Evolutionary conservation across 2,888 invertebrate genomes (phyloP), one percentile per base, ranked within the genome.

Genomic region (Homarus gammarus): DNA sequence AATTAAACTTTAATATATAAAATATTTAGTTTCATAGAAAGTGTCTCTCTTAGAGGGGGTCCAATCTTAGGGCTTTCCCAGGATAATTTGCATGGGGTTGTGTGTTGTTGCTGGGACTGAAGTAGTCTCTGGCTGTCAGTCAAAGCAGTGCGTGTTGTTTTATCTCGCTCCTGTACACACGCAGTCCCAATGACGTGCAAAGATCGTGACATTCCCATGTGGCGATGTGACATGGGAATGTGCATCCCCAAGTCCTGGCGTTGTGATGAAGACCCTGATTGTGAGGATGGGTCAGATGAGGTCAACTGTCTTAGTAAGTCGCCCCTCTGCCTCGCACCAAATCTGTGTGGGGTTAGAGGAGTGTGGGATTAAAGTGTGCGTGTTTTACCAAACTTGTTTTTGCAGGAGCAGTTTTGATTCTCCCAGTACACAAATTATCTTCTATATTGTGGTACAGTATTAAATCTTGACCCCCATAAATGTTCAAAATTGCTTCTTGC

Each of bases 231-330:
- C 38, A 64, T 49, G 18, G 87, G 83, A 8, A 40, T 49, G 68
- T 98, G 98, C 94, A 96, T 98, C 93, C 97, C 98, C 92, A 95
- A 98, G 93, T 96, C 97, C 88, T 98, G 98, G 98, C 97, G 97
- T 96, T 98, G 98, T 94, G 98, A 98, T 95, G 97, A 96, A 94
- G 97, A 96, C 94, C 95, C 95, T 79, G 98, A 98, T 95, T 98
- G 98, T 94, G 95, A 96, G 87, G 97, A 98, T 94, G 97, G 96
- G 93, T 97, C 97, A 93, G 98, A 98, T 94, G 98, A 98, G 94
- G 96, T 96, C 95, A 96, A 96, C 94, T 98, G 98, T 96, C 81
- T 75, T 49, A 97, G 97, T 98, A 97, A 97, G 97, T 82, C 72
- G 64, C 56, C 81, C 33, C 44, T 51, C 15, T 38, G 1, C 36